phyloP scores from a whole-genome alignment of 2,888 invertebrate genomes.

The Dasypolia templi region DNA sequence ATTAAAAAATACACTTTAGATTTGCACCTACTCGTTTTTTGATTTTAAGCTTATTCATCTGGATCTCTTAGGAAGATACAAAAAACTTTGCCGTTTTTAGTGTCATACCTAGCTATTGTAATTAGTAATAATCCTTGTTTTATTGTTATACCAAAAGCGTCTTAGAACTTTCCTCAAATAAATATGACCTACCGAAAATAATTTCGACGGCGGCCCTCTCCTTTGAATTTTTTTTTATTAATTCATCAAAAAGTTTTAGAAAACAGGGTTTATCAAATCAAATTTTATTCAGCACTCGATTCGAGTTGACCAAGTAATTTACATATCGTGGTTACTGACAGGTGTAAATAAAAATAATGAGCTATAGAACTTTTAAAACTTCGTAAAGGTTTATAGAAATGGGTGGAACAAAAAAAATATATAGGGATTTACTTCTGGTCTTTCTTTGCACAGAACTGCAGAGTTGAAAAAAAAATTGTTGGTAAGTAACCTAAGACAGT shows the following conservation, averaged over 20 bases:
- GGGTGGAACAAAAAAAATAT: background rate
- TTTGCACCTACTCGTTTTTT: background rate
- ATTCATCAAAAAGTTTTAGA: constrained; percentile 55
- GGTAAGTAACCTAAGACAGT: background rate
- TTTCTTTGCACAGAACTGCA: background rate
- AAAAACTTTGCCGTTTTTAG: no score
- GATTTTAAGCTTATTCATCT: background rate
- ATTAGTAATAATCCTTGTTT: no score
- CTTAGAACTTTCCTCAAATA: constrained; percentile 28
- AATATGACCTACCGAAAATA: constrained; percentile 33
- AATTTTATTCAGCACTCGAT: constrained; percentile 50
- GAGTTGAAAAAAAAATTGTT: background rate
- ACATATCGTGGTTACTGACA: constrained; percentile 37
- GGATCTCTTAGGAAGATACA: no score
- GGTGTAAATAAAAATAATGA: constrained; percentile 39
- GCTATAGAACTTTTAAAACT: constrained; percentile 17
- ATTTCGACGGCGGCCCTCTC: constrained; percentile 16
- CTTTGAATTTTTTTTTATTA: constrained; percentile 51
- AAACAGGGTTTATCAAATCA: constrained; percentile 51
- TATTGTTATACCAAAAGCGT: background rate
- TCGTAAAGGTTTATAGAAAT: constrained; percentile 41
- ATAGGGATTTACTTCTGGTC: background rate
- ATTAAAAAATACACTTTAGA: background rate
- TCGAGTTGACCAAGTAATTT: constrained; percentile 49
- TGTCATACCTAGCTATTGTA: no score